A percentile compares a stretch with the other conserved stretches of the same genome.
Evolutionary conservation across 1,140 invertebrate genomes (phyloP).

Genomic region (Lasaia peninsularis): DNA sequence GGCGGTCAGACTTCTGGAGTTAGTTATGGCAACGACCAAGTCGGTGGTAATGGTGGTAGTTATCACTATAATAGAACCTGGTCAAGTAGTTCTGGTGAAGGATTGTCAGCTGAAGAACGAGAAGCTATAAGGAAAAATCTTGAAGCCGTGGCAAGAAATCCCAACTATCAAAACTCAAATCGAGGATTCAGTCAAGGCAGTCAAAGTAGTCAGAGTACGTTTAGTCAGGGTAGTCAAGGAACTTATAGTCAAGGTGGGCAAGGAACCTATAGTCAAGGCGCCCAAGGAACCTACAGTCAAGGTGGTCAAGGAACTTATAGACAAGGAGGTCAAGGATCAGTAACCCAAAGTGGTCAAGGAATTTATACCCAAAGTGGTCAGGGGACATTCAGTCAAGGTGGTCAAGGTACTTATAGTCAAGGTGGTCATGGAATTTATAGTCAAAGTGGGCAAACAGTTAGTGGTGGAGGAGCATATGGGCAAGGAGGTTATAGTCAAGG

Average conservation of each 20-base stretch:
- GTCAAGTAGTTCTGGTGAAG: constrained; percentile 36
- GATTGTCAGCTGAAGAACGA: constrained; percentile 44
- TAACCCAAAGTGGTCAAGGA: constrained; percentile 23
- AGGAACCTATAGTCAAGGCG: constrained; percentile 19
- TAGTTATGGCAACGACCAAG: constrained; percentile 22
- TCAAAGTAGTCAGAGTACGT: constrained; percentile 18
- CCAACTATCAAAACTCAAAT: constrained; percentile 29
- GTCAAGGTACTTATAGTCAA: constrained; percentile 21
- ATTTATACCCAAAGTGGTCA: constrained; percentile 15
- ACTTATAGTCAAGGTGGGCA: constrained; percentile 26
- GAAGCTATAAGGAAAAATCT: constrained; percentile 47
- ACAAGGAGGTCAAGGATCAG: constrained; percentile 23
- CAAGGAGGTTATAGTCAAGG: constrained; percentile 21
- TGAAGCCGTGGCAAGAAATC: constrained; percentile 28
- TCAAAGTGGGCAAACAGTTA: constrained; percentile 21
- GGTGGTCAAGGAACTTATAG: constrained; percentile 13
- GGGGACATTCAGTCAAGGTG: constrained; percentile 19
- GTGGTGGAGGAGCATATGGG: constrained; percentile 16
- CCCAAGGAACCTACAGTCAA: constrained; percentile 11
- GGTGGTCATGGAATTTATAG: constrained; percentile 21
- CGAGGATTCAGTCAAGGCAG: constrained; percentile 18
- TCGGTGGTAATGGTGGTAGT: constrained; percentile 22
- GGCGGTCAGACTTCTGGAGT: constrained; percentile 21
- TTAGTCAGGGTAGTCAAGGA: constrained; percentile 23
- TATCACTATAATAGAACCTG: constrained; percentile 46